A percentile compares a stretch with the other conserved stretches of the same genome.
Evolutionary conservation across 2,888 invertebrate species (phyloP).

Genomic region (Cataglyphis cursor): DNA sequence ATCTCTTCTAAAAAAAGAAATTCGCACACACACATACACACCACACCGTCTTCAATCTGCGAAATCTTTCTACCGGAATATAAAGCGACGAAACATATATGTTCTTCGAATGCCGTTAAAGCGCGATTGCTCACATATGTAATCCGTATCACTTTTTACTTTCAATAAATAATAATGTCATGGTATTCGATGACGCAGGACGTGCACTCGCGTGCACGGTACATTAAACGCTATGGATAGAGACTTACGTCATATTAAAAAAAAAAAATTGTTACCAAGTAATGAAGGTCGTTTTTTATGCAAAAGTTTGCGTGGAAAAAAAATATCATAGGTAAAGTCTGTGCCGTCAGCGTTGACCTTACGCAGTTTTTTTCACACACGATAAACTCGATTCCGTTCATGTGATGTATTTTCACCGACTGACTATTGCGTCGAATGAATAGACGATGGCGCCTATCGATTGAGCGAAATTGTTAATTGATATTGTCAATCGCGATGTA

Average conservation of each 20-base stretch:
- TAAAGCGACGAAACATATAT: slow-evolving; percentile 6
- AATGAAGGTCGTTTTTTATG: slow-evolving; percentile 48
- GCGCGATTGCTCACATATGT: slow-evolving; percentile 3
- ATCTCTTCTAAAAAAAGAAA: slow-evolving; percentile 27
- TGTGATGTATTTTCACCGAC: slow-evolving; percentile 23
- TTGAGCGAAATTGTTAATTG: slow-evolving; percentile 3
- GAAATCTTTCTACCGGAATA: slow-evolving; percentile 8
- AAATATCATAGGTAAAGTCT: slow-evolving; percentile 56
- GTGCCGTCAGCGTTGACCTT: slow-evolving; percentile 54
- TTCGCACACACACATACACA: slow-evolving; percentile 1
- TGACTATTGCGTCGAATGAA: neutral
- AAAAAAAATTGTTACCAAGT: slow-evolving; percentile 45
- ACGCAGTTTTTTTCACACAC: slow-evolving; percentile 42
- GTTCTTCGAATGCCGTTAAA: slow-evolving; percentile 13
- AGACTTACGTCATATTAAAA: slow-evolving; percentile 54
- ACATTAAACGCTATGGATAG: slow-evolving; percentile 41
- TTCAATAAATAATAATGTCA: slow-evolving; percentile 50
- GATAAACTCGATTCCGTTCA: slow-evolving; percentile 30
- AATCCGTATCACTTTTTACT: neutral
- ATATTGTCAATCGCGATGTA: neutral
- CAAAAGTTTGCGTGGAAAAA: slow-evolving; percentile 43
- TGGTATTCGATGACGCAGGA: slow-evolving; percentile 48
- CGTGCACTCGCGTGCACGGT: slow-evolving; percentile 42
- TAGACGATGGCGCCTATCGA: neutral
- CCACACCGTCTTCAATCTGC: neutral